These are phyloP conservation scores for Drosophila fungiperda DNA, from an alignment of 2,888 invertebrate species.

Conservation along the genomic window DNA sequence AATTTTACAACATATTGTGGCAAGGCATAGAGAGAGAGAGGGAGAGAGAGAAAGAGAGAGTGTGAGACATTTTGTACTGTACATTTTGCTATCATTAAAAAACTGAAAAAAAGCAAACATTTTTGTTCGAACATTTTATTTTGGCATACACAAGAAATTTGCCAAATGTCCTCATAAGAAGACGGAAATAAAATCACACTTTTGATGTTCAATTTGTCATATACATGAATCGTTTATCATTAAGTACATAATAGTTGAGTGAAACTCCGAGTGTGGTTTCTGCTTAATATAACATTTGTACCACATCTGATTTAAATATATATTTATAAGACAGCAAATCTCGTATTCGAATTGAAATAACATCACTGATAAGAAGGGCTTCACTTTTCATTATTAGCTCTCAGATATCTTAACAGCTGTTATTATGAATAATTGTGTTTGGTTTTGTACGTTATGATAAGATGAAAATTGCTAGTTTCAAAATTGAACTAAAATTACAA, in stretches of 20 bases:
- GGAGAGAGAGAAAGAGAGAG: not conserved
- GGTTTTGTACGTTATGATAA: constrained; percentile 2
- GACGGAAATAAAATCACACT: not conserved
- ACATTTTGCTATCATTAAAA: not conserved
- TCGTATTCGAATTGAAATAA: not conserved
- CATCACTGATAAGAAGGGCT: not conserved
- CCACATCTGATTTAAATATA: not conserved
- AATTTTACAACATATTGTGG: not conserved
- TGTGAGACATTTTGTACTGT: too few species aligned
- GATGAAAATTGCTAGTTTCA: constrained; percentile 22
- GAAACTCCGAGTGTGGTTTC: not conserved
- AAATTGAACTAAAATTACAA: not conserved
- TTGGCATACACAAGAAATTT: not conserved
- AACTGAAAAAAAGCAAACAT: not conserved
- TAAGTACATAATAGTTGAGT: not conserved
- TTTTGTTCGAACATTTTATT: not conserved
- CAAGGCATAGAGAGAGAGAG: not conserved
- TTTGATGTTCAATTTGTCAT: not conserved
- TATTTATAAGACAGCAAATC: not conserved
- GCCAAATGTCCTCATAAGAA: not conserved
- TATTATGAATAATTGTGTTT: not conserved
- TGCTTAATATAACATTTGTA: not conserved
- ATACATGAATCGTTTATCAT: not conserved
- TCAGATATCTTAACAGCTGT: constrained; percentile 17
- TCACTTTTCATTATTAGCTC: constrained; percentile 14